Base-by-base conservation (phyloP, 2,888 invertebrate species). In the Hirtodrosophila cameraria region DNA sequence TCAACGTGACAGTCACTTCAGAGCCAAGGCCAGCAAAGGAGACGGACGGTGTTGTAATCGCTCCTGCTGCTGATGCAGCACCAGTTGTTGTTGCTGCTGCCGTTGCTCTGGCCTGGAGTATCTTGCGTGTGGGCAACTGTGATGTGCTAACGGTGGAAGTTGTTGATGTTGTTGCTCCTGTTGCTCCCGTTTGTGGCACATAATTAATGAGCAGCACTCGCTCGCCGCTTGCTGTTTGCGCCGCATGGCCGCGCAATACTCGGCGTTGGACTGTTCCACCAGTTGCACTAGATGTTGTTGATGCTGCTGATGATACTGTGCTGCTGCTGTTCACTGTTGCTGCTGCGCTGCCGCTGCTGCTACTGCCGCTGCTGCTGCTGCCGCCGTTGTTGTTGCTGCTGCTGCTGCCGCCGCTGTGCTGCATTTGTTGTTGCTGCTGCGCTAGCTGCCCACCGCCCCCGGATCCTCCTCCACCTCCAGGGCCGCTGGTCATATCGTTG, bases 401-500 rank as follows among this genome's bases (percentile, higher is more conserved):
- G 70, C 16, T 55, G 78, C 61, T 48, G 78, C 55, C 64, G 67
- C 12, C 70, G 46, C 7, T 68, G 57, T 66, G 72, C 49, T 60
- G 68, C 31, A 57, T 63, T 1, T 62, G 75, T 27, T 71, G 68
- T 33, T 74, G 80, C 42, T 75, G 69, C 58, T 49, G 50, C 70
- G 68, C 52, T 64, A 57, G 41, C 43, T 66, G 76, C 63, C 73
- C 77, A 64, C 70, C 71, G 52, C 66, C 72, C 66, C 77, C 84
- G 61, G 62, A 67, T 57, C 60, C 86, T 52, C 78, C 86, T 55
- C 86, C 85, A 66, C 76, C 87, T 75, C 87, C 89, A 86, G 80
- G 86, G 82, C 89, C 89, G 88, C 89, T 88, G 89, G 89, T 89
- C 89, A 89, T 88, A 88, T 89, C 89, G 89, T 89, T 89, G 89